These are phyloP conservation scores for Strix aluco DNA, from an alignment of 2,113 vertebrate species.

Conservation along the genomic window DNA sequence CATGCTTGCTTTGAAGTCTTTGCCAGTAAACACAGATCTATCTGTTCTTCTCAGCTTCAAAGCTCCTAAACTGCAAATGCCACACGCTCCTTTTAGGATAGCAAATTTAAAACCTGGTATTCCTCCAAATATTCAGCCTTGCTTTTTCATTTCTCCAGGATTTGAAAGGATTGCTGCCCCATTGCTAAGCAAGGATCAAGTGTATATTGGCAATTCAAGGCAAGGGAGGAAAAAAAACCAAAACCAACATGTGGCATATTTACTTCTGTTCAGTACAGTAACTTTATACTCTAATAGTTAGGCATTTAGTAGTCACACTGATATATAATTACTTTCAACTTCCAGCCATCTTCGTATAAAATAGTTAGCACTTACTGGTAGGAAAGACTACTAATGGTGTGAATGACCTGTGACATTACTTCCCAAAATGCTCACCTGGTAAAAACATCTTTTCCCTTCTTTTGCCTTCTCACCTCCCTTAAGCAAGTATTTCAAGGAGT, in stretches of 20 bases:
- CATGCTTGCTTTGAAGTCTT: background rate
- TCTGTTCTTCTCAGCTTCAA: background rate
- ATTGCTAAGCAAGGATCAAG: background rate
- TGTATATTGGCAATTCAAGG: background rate
- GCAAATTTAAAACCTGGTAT: background rate
- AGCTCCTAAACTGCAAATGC: background rate
- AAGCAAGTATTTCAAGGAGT: background rate
- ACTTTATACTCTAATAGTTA: background rate
- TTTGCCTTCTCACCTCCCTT: background rate
- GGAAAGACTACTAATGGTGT: background rate
- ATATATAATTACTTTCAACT: background rate
- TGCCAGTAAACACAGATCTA: background rate
- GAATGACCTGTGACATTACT: background rate
- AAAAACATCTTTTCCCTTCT: background rate
- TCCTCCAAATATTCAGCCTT: background rate
- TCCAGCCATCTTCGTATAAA: background rate
- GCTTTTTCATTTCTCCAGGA: background rate
- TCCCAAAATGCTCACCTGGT: background rate
- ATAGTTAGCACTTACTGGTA: background rate
- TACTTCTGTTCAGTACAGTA: background rate
- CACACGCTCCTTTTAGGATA: background rate
- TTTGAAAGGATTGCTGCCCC: background rate
- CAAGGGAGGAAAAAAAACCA: background rate
- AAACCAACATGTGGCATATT: background rate
- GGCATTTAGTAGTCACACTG: background rate